Evolutionary conservation across 2,113 vertebrate species (phyloP).

Genomic region (Rhabdomys dilectus): DNA sequence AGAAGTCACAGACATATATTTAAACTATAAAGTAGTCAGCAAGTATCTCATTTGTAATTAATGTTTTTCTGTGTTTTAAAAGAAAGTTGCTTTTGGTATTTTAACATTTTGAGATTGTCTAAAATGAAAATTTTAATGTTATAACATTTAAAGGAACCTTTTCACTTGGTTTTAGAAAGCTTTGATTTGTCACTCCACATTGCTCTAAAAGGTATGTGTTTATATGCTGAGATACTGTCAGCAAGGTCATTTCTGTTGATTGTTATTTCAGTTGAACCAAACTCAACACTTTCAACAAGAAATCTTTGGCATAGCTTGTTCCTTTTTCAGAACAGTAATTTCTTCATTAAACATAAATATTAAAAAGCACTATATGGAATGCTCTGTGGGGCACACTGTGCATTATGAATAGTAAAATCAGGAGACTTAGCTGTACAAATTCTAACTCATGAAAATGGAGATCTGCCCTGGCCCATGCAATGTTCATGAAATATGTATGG

Average conservation of each 20-base stretch:
- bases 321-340: conserved; percentile 72
- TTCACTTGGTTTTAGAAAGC: conserved; percentile 31
- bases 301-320: conserved; percentile 68
- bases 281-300: conserved; percentile 59
- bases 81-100: conserved; percentile 65
- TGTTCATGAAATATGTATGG: conserved; percentile 87
- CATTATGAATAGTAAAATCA: conserved; percentile 83
- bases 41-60: conserved; percentile 71
- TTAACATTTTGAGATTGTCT: conserved; percentile 65
- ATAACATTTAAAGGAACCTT: conserved; percentile 74
- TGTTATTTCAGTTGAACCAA: conserved; percentile 36
- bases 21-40: conserved; percentile 39
- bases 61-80: conserved; percentile 52
- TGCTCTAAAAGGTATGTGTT: conserved; percentile 17
- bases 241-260: conserved; percentile 59
- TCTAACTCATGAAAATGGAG: conserved; percentile 85
- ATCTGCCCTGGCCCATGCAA: conserved; percentile 80
- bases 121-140: conserved; percentile 59
- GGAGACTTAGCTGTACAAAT: conserved; percentile 78
- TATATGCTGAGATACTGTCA: conserved; percentile 18
- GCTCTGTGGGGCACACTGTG: conserved; percentile 74
- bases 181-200: conserved; percentile 43
- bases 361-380: conserved; percentile 69
- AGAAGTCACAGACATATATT: conserved; percentile 56
- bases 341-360: conserved; percentile 84